phyloP scores from a whole-genome alignment of 2,888 invertebrate species.

The Pristionchus maxplancki region DNA sequence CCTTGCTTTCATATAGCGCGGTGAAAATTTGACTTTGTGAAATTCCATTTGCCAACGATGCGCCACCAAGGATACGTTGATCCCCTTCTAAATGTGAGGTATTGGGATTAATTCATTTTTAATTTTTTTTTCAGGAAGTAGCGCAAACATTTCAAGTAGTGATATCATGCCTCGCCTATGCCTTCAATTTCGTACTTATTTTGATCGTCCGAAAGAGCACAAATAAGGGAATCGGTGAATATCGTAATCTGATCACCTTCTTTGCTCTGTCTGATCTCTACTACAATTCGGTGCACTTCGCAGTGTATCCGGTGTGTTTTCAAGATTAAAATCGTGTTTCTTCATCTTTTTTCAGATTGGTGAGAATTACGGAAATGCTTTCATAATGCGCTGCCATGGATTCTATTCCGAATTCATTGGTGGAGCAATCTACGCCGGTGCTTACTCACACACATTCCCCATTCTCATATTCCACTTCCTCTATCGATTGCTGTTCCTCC shows the following conservation, averaged over 20 bases:
- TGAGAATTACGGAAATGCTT: not conserved
- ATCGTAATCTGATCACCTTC: not conserved
- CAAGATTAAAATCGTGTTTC: not conserved
- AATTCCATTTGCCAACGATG: too few species aligned
- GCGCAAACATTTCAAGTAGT: not conserved
- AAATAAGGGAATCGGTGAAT: not conserved
- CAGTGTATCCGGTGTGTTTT: not conserved
- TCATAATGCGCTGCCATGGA: not conserved
- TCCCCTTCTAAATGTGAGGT: not conserved
- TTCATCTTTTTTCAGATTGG: not conserved
- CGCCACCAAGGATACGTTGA: not conserved
- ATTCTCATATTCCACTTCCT: not conserved
- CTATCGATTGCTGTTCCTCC: not conserved
- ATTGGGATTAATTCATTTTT: not conserved
- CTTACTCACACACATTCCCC: not conserved
- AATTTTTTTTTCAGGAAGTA: not conserved
- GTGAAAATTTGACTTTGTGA: too few species aligned
- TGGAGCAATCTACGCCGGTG: not conserved
- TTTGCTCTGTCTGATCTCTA: not conserved
- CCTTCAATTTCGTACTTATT: not conserved
- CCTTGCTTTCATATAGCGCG: too few species aligned
- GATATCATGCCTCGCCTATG: not conserved
- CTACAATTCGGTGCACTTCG: not conserved
- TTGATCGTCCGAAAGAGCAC: not conserved
- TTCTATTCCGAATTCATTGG: not conserved